Base-by-base conservation (phyloP, 2,113 vertebrate species). In the Mystacornis crossleyi region DNA sequence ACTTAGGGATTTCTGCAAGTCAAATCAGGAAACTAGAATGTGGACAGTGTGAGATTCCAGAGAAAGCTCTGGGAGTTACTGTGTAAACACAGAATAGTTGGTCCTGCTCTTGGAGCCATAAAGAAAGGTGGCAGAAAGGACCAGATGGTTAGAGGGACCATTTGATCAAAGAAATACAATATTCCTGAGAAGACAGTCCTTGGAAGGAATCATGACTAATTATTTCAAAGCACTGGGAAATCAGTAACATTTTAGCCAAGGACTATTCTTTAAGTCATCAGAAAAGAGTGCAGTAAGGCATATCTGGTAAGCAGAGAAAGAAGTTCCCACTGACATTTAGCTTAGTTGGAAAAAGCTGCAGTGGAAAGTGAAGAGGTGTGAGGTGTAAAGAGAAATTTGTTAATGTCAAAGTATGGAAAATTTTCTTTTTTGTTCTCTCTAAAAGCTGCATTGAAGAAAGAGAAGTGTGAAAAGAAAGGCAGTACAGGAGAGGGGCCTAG, bases 311-410 rank as follows among this genome's bases (percentile, higher is more conserved):
- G 62, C 26, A 75, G 33, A 75, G 23, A 77, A 61, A 77, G 38
- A 58, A 65, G 66, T 90, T 91, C 31, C 57, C 36, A 10, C 61
- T 94, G 89, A 91, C 70, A 90, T 85, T 96, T 96, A 85, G 50
- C 73, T 91, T 84, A 79, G 45, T 12, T 89, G 86, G 65, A 89
- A 95, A 86, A 96, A 81, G 45, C 61, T 72, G 65, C 45, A 65
- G 74, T 85, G 81, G 66, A 91, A 94, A 87, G 45, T 73, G 81
- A 92, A 91, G 93, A 97, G 73, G 73, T 96, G 66, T 84, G 79
- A 96, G 38, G 26, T 62, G 38, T 90, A 87, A 77, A 55, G 57
- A 91, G 62, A 87, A 36, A 57, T 91, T 85, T 94, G 50, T 72
- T 94, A 82, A 94, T 73, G 81, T 90, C 71, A 71, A 75, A 88